A percentile compares a stretch with the other conserved stretches of the same genome.
Evolutionary conservation across 2,888 invertebrate species (phyloP).

Genomic region (Cyrtodaria siliqua): DNA sequence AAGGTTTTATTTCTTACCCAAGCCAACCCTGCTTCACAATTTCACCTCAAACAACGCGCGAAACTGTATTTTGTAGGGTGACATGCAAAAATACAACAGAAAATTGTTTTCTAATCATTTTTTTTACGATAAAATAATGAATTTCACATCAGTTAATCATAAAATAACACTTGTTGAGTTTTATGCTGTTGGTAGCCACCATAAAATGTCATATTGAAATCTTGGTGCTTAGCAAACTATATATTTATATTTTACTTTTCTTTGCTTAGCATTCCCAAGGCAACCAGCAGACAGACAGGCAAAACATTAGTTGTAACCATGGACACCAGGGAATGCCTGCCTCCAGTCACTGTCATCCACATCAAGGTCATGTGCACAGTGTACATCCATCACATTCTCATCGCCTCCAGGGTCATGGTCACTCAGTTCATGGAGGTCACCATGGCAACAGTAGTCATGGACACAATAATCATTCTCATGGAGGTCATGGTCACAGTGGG

Average conservation of each 20-base stretch:
- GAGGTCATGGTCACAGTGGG: constrained; percentile 15
- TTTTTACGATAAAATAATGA: no score
- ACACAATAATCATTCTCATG: constrained; percentile 3
- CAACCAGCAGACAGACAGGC: constrained; percentile 22
- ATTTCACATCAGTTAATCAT: no score
- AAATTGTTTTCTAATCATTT: no score
- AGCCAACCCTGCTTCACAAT: no score
- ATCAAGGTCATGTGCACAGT: constrained; percentile 13
- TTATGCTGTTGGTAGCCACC: no score
- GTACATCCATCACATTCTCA: constrained; percentile 20
- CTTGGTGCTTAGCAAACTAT: no score
- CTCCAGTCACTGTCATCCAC: constrained; percentile 1
- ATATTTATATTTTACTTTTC: background rate
- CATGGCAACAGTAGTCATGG: constrained; percentile 20
- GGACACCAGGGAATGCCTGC: constrained; percentile 20
- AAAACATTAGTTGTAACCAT: constrained; percentile 42
- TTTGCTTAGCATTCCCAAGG: constrained; percentile 36
- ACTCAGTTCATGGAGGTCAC: constrained; percentile 34
- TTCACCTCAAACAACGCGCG: no score
- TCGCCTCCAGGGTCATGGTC: constrained; percentile 37
- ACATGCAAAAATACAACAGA: no score
- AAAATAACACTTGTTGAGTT: no score
- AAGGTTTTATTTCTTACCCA: no score
- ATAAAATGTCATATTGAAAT: no score
- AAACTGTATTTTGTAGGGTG: no score